Evolutionary conservation across 2,113 vertebrate species (phyloP).

Genomic region (Colistium nudipinnis): DNA sequence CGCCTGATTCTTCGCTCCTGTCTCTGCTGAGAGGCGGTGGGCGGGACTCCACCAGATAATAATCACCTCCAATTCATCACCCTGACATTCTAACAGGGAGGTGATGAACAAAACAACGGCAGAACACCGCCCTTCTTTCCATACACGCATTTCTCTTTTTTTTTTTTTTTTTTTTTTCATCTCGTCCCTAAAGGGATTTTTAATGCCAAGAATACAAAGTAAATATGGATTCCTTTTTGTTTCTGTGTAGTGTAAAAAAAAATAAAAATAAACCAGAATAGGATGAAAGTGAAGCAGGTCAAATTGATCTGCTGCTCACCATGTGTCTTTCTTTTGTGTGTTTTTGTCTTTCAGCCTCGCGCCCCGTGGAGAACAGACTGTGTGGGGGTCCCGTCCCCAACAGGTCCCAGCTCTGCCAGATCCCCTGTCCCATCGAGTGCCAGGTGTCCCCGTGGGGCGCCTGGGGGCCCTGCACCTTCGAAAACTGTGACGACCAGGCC

Average conservation of each 20-base stretch:
- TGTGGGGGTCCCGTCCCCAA: slow-evolving; percentile 86
- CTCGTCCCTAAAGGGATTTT: slow-evolving; percentile 39
- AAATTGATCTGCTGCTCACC: slow-evolving; percentile 8
- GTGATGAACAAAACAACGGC: slow-evolving; percentile 60
- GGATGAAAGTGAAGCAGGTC: slow-evolving; percentile 30
- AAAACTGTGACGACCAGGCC: slow-evolving; percentile 91
- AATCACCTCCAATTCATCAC: slow-evolving; percentile 70
- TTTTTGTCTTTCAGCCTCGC: slow-evolving; percentile 91
- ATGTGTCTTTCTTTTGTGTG: slow-evolving; percentile 5
- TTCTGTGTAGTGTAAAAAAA: slow-evolving; percentile 11
- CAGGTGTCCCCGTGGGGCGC: slow-evolving; percentile 92
- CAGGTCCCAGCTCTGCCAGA: slow-evolving; percentile 92
- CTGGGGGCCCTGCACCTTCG: slow-evolving; percentile 97
- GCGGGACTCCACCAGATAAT: slow-evolving; percentile 46
- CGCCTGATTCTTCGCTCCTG: slow-evolving; percentile 13
- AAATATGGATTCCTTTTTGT: slow-evolving; percentile 21
- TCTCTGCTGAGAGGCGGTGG: slow-evolving; percentile 28
- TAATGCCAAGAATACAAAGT: slow-evolving; percentile 40
- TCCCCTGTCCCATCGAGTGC: slow-evolving; percentile 92
- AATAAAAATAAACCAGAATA: not conserved
- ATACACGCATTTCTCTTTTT: slow-evolving; percentile 4
- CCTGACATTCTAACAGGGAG: slow-evolving; percentile 62
- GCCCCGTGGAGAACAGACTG: slow-evolving; percentile 87
- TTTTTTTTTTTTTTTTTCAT: not conserved
- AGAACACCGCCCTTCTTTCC: slow-evolving; percentile 39